Evolutionary conservation across 2,797 vertebrate species (phyloP), one percentile per base, ranked within the genome.

Genomic region (Oreortyx pictus): DNA sequence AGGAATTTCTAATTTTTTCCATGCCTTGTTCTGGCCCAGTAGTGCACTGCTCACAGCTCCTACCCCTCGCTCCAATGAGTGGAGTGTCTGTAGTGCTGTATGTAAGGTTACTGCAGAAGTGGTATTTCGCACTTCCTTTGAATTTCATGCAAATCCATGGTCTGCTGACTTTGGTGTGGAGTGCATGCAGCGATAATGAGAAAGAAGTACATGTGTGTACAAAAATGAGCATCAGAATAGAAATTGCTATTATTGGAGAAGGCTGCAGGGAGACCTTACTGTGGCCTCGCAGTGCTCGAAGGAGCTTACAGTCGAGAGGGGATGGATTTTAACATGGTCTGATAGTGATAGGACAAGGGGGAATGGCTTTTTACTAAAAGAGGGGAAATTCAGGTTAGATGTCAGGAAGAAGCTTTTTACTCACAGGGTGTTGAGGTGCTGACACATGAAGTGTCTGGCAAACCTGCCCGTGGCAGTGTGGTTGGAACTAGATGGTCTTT

Each of bases 11-110:
- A 3, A 2, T 76, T 76, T 64, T 90, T 88, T 29, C 44, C 22
- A 1, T 25, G n/a, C 33, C 25, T 56, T 43, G 1, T 25, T 20
- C 50, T 23, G 74, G 39, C 27, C 39, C 43, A 0, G 22, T 82
- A 86, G 73, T 25, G 20, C 3, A 0, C 8, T 2, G 8, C 35
- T 82, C 13, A 2, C 4, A n/a, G 33, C n/a, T 64, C 6, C 7
- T 25, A 16, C 33, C 20, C 49, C 33, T 0, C 16, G 43, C 64
- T 64, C 39, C 15, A 2, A 0, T 18, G 7, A 62, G 7, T 25
- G 27, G 71, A 5, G 0, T 27, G 4, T 50, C 35, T 47, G 27
- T 41, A 22, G 24, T 50, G 37, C 20, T 29, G 25, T 22, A 5
- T 4, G 60, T 56, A 9, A 33, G 29, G 35, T 33, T 61, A 41